Conservation (phyloP, 2,888 invertebrate genomes). For the Drosophila lutescens region DNA sequence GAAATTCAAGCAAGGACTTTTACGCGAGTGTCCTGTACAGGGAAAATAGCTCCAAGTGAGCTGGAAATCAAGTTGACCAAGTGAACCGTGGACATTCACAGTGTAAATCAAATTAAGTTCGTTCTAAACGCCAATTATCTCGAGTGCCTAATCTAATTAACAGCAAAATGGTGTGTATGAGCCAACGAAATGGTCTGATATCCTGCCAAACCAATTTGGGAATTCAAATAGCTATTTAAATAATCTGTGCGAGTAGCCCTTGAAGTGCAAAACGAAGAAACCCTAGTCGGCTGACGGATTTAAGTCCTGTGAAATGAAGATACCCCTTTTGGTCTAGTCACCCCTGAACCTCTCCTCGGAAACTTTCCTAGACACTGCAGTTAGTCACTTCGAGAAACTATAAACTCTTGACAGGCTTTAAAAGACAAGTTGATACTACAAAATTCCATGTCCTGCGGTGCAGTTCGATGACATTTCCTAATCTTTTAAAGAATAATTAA, state of each 20-base stretch:
- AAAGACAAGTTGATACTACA: not conserved
- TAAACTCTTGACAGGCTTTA: not conserved
- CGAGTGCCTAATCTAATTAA: constrained; percentile 73
- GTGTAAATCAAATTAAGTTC: constrained; percentile 43
- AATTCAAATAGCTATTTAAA: not conserved
- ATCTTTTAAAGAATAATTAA: not conserved
- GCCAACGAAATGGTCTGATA: constrained; percentile 10
- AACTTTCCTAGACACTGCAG: not conserved
- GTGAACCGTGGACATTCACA: constrained; percentile 6
- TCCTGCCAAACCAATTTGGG: constrained; percentile 41
- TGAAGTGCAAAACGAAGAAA: constrained; percentile 56
- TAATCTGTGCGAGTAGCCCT: constrained; percentile 39
- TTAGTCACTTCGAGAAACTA: not conserved
- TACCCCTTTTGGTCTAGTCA: constrained; percentile 20
- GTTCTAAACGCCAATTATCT: constrained; percentile 65
- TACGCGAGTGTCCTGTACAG: constrained; percentile 49
- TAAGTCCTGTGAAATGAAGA: constrained; percentile 16
- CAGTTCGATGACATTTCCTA: not conserved
- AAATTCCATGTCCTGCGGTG: not conserved
- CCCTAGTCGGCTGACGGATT: constrained; percentile 21
- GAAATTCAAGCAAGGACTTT: constrained; percentile 12
- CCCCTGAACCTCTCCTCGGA: constrained; percentile 10
- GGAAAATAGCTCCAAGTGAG: not conserved
- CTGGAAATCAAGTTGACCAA: constrained; percentile 2
- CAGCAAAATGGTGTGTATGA: constrained; percentile 80